These are phyloP conservation scores for Xestia xanthographa DNA, from an alignment of 2,888 invertebrate species.

Conservation along the genomic window DNA sequence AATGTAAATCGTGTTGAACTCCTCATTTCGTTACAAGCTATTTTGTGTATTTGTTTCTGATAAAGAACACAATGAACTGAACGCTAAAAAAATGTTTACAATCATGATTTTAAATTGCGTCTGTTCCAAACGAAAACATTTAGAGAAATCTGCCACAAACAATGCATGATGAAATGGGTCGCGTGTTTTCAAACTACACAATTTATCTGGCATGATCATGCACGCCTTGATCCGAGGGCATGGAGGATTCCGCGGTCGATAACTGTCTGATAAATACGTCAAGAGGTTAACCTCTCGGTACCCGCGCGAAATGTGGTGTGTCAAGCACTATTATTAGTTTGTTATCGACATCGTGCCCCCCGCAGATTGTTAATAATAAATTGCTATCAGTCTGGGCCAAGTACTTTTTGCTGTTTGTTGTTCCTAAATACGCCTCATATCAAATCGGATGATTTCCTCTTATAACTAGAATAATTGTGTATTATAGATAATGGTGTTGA, in stretches of 20 bases:
- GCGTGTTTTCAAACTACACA: constrained; percentile 34
- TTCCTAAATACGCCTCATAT: constrained; percentile 32
- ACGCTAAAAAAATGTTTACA: constrained; percentile 21
- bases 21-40: background rate
- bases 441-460: constrained; percentile 13
- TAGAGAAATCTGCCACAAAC: constrained; percentile 16
- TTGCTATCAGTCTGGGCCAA: constrained; percentile 54
- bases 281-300: constrained; percentile 64
- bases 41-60: background rate
- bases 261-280: constrained; percentile 50
- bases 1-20: background rate
- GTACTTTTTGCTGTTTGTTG: constrained; percentile 47
- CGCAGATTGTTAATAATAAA: constrained; percentile 60
- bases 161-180: constrained; percentile 49
- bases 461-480: background rate
- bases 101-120: background rate
- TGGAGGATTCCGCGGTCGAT: constrained; percentile 61
- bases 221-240: constrained; percentile 43
- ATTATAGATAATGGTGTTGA: too few relatives aligned
- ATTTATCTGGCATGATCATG: constrained; percentile 30
- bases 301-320: too few relatives aligned
- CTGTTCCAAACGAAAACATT: constrained; percentile 27
- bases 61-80: background rate
- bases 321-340: constrained; percentile 59
- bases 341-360: constrained; percentile 62